Conservation (phyloP, 2,888 invertebrate species). For the Atethmia centrago region DNA sequence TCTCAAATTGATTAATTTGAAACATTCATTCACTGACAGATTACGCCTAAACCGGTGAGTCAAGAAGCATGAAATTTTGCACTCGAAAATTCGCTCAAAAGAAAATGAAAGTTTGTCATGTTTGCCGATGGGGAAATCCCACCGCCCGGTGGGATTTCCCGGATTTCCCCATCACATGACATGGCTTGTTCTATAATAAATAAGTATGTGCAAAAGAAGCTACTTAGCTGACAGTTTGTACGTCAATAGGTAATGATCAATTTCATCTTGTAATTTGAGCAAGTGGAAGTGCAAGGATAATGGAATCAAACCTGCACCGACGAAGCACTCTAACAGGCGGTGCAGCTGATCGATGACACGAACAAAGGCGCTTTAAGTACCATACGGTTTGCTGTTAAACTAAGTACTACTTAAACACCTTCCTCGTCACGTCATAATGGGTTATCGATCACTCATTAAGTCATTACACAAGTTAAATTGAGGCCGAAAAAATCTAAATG, state of each 20-base stretch:
- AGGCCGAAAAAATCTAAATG: neutral
- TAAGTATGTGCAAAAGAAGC: too few relatives aligned
- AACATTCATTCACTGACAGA: neutral
- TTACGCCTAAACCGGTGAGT: neutral
- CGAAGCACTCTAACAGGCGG: conserved; percentile 11
- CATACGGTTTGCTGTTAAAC: conserved; percentile 31
- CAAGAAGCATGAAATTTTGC: neutral
- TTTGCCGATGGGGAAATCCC: too few relatives aligned
- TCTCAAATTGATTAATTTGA: too few relatives aligned
- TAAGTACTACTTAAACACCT: conserved; percentile 50
- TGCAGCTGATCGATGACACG: conserved; percentile 23
- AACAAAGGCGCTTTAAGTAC: conserved; percentile 34
- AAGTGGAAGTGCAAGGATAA: neutral
- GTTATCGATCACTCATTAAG: conserved; percentile 27
- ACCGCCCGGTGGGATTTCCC: too few relatives aligned
- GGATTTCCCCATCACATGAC: too few relatives aligned
- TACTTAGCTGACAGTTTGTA: neutral
- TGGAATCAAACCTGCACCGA: conserved; percentile 44
- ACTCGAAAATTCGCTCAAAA: too few relatives aligned
- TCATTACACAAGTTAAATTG: neutral
- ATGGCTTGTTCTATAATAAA: too few relatives aligned
- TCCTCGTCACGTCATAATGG: conserved; percentile 25
- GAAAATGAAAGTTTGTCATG: too few relatives aligned
- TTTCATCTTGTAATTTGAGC: neutral
- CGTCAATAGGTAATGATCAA: neutral